Conservation (phyloP, 2,797 vertebrate genomes). For the Lithobates sylvaticus region DNA sequence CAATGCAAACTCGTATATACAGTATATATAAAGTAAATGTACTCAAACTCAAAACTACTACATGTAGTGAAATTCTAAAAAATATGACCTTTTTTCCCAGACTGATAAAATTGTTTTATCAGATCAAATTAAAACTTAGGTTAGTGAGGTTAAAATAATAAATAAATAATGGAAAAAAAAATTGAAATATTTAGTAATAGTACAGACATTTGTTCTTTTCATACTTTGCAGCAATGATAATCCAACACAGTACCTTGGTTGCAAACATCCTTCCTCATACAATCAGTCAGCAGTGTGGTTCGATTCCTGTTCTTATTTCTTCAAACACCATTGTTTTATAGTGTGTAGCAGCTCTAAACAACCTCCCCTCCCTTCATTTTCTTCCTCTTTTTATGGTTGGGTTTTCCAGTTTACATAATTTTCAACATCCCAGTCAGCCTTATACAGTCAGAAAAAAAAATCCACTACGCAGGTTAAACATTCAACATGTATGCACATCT, state of each 20-base stretch:
- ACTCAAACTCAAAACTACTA: no score
- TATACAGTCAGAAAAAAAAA: neutral
- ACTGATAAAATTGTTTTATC: no score
- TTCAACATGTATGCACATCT: neutral
- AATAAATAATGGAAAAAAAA: neutral
- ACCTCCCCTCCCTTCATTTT: neutral
- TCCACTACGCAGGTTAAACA: neutral
- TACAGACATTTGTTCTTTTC: neutral
- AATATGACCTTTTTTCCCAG: no score
- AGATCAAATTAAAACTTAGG: no score
- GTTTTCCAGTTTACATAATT: slow-evolving; percentile 47
- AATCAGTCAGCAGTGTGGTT: neutral
- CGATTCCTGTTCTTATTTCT: neutral
- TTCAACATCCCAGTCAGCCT: slow-evolving; percentile 19
- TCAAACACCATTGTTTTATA: slow-evolving; percentile 41
- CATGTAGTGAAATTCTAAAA: no score
- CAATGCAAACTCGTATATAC: no score
- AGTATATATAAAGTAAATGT: no score
- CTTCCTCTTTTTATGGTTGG: slow-evolving; percentile 36
- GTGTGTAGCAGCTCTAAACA: neutral
- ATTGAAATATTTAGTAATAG: neutral
- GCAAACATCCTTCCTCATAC: slow-evolving; percentile 44
- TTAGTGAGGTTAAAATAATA: no score
- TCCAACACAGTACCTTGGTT: slow-evolving; percentile 33
- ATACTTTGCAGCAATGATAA: neutral